phyloP scores from a whole-genome alignment of 2,113 vertebrate species.

The Scophthalmus maximus region DNA sequence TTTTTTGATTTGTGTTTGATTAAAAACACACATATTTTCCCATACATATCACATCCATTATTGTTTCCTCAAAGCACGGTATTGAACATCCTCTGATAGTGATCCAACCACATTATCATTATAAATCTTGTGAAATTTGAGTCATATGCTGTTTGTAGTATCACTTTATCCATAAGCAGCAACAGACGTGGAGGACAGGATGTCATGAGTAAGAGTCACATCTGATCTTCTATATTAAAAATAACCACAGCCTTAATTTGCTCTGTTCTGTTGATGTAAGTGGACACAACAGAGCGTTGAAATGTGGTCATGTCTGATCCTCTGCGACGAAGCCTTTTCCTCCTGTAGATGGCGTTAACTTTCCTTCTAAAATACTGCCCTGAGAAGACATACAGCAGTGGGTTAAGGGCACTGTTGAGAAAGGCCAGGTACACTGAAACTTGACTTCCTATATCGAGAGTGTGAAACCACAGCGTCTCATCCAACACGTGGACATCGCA shows the following conservation, averaged over 20 bases:
- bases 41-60: conserved; percentile 17
- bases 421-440: conserved; percentile 84
- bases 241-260: conserved; percentile 71
- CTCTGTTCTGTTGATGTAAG: conserved; percentile 71
- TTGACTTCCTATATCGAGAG: conserved; percentile 81
- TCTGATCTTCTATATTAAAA: conserved; percentile 8
- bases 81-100: background rate
- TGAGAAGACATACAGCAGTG: conserved; percentile 90
- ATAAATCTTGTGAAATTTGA: conserved; percentile 1
- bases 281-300: conserved; percentile 75
- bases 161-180: conserved; percentile 4
- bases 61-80: background rate
- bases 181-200: no score
- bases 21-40: conserved; percentile 22
- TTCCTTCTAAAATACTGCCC: conserved; percentile 93
- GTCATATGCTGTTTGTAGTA: conserved; percentile 6
- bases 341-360: conserved; percentile 82
- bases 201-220: conserved; percentile 15
- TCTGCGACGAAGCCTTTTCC: conserved; percentile 48
- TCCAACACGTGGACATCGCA: conserved; percentile 59
- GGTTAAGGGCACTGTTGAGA: conserved; percentile 94
- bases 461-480: conserved; percentile 58
- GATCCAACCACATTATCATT: background rate
- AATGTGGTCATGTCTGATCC: conserved; percentile 68
- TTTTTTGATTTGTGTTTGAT: background rate